Evolutionary conservation across 1,140 invertebrate species (phyloP).

Genomic region (Bombus waltoni): DNA sequence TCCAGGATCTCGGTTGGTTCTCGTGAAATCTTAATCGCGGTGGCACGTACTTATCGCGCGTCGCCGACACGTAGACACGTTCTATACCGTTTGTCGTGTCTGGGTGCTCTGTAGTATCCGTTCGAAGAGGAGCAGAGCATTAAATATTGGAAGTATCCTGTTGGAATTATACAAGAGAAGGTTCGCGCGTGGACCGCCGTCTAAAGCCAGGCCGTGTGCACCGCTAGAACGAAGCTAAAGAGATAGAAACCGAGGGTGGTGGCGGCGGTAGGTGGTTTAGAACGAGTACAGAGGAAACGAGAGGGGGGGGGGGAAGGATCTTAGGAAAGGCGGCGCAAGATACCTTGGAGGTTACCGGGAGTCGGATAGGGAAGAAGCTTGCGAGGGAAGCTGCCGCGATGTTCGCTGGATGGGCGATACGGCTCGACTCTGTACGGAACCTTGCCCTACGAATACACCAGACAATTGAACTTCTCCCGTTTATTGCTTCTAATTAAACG

Average conservation of each 20-base stretch:
- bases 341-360: conserved; percentile 37
- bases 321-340: conserved; percentile 28
- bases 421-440: conserved; percentile 53
- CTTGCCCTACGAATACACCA: conserved; percentile 73
- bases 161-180: conserved; percentile 72
- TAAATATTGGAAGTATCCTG: conserved; percentile 76
- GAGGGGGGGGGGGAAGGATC: conserved; percentile 39
- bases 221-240: conserved; percentile 29
- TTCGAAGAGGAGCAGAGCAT: conserved; percentile 43
- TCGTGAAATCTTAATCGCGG: conserved; percentile 79
- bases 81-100: conserved; percentile 37
- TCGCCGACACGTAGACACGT: conserved; percentile 58
- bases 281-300: conserved; percentile 15
- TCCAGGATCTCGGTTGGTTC: conserved; percentile 67
- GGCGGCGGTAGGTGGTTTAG: background rate
- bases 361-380: conserved; percentile 51
- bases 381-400: conserved; percentile 54
- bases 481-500: conserved; percentile 82
- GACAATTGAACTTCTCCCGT: conserved; percentile 81
- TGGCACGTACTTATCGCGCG: conserved; percentile 75
- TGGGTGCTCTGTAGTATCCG: background rate
- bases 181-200: conserved; percentile 50
- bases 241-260: background rate
- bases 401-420: conserved; percentile 71
- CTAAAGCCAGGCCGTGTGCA: conserved; percentile 44